Evolutionary conservation across 2,113 vertebrate species (phyloP).

Genomic region (Pogona vitticeps): DNA sequence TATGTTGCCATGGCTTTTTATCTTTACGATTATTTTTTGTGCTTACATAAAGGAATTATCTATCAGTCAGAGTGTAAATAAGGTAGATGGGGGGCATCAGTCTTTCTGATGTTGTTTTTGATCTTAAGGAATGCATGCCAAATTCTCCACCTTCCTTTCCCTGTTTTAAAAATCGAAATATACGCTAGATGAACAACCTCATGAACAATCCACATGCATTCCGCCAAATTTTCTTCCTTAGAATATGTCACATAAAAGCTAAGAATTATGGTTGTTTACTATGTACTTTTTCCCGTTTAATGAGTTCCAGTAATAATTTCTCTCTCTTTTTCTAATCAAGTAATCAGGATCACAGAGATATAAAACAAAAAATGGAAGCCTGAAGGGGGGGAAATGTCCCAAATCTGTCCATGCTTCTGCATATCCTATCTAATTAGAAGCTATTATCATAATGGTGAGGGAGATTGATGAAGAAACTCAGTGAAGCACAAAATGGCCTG

Average conservation of each 20-base stretch:
- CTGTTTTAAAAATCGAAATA: constrained; percentile 20
- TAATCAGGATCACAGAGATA: constrained; percentile 6
- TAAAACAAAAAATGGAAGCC: constrained; percentile 12
- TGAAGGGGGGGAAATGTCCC: constrained; percentile 16
- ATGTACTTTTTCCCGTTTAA: not conserved
- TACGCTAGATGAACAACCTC: not conserved
- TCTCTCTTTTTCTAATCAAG: constrained; percentile 23
- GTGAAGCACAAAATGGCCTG: constrained; percentile 54
- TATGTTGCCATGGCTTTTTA: no score
- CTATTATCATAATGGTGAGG: constrained; percentile 40
- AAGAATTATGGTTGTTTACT: not conserved
- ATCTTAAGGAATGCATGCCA: not conserved
- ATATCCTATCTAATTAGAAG: not conserved
- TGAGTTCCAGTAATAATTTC: constrained; percentile 10
- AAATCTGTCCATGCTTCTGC: constrained; percentile 29
- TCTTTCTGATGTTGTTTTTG: constrained; percentile 19
- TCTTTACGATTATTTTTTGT: not conserved
- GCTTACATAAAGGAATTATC: not conserved
- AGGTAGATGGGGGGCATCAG: not conserved
- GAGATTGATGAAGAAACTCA: constrained; percentile 56
- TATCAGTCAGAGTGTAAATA: not conserved
- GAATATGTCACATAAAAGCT: not conserved
- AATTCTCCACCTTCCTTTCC: constrained; percentile 19
- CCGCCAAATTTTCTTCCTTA: not conserved
- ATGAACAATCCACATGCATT: not conserved